These are phyloP conservation scores for Leptarthrus brevirostris DNA, from an alignment of 2,888 invertebrate genomes.

Conservation along the genomic window DNA sequence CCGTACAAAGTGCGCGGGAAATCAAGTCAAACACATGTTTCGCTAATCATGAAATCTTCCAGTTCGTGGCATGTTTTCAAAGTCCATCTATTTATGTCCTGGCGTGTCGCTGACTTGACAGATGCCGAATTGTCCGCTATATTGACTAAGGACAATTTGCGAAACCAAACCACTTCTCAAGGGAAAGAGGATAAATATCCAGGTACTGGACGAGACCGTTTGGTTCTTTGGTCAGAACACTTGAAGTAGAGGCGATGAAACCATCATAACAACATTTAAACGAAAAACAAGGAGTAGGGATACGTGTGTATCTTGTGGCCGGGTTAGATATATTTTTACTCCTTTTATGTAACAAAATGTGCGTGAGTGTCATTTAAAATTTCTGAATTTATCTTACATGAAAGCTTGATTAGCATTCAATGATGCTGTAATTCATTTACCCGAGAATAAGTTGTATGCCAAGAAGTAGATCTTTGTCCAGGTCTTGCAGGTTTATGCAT, in stretches of 20 bases:
- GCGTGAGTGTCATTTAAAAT: constrained; percentile 52
- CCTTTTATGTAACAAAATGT: constrained; percentile 23
- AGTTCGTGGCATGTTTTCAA: constrained; percentile 41
- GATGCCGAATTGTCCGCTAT: constrained; percentile 8
- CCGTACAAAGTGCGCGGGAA: neutral
- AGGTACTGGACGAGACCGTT: constrained; percentile 7
- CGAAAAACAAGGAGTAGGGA: neutral
- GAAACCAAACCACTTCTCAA: neutral
- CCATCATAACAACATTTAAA: too few relatives aligned
- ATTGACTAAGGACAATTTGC: constrained; percentile 24
- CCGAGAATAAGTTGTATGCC: constrained; percentile 53
- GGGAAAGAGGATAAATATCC: neutral
- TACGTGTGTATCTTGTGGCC: constrained; percentile 24
- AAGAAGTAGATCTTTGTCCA: constrained; percentile 51
- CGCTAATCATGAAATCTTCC: constrained; percentile 34
- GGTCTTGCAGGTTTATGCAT: constrained; percentile 52
- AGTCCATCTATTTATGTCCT: constrained; percentile 32
- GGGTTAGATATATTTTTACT: constrained; percentile 13
- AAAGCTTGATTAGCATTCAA: constrained; percentile 54
- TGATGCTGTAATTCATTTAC: constrained; percentile 54
- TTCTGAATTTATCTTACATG: constrained; percentile 51
- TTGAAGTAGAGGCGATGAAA: too few relatives aligned
- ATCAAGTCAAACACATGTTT: constrained; percentile 44
- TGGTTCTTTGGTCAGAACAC: too few relatives aligned
- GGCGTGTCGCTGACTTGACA: constrained; percentile 7